Base-by-base conservation (phyloP, 2,113 vertebrate genomes). In the Eudyptes chrysolophus region DNA sequence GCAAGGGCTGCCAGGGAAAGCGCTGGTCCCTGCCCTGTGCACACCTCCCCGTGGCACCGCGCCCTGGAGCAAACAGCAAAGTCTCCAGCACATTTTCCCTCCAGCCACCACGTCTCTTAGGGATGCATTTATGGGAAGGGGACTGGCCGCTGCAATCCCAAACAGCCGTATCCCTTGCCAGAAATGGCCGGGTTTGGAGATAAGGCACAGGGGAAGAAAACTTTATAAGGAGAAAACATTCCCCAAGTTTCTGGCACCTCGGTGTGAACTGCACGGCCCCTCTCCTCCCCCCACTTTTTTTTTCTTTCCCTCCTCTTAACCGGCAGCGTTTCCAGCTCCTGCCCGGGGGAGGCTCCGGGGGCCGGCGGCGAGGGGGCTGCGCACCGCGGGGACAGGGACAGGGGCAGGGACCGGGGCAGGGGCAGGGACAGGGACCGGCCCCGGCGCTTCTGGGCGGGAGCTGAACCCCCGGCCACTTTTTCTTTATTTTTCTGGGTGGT, bases 221-320 rank as follows among this genome's bases (percentile, higher is more conserved):
- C 95, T 97, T 94, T 96, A 97, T 97, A 96, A 79, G 96, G 96
- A 94, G 46, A 97, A 96, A 96, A 78, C n/a, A 75, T 68, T 71
- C 58, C 52, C 24, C 36, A 9, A 29, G 58, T 16, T 36, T 11
- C n/a, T 72, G 95, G 89, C 92, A 61, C 58, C 71, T 86, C 64
- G 5, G 29, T 24, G 80, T 6, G 27, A 68, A 15, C 32, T 3
- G 16, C 32, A 4, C 66, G 16, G 66, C 84, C 88, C 90, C 91
- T 61, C 91, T 84, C 75, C 89, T 48, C 57, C 78, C 85, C 74
- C 20, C 49, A 2, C 18, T 16, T 16, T 15, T 19, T 49, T 30
- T 24, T 16, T 65, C 40, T 48, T 54, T 26, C 36, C 29, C 68
- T 81, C 74, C 85, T 48, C 69, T 11, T 2, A 2, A 5, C 58